Evolutionary conservation across 2,797 vertebrate species (phyloP).

Genomic region (Ctenopoma kingsleyae): DNA sequence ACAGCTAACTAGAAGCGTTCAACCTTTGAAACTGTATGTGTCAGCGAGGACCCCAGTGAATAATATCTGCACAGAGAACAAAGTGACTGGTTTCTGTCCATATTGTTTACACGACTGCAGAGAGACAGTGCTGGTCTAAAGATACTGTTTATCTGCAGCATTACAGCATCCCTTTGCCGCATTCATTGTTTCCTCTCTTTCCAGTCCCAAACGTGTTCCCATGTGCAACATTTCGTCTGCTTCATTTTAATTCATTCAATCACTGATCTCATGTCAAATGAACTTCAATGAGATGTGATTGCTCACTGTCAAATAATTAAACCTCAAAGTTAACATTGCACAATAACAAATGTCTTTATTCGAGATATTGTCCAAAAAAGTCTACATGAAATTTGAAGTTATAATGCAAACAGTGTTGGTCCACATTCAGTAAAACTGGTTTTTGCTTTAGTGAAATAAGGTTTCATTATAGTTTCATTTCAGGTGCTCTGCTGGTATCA

Average conservation of each 20-base stretch:
- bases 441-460: background rate
- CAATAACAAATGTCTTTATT: background rate
- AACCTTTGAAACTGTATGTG: conserved; percentile 34
- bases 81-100: conserved; percentile 47
- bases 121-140: conserved; percentile 23
- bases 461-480: background rate
- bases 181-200: conserved; percentile 6
- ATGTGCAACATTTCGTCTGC: background rate
- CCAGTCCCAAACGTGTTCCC: background rate
- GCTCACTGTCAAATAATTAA: conserved; percentile 2
- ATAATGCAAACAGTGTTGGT: background rate
- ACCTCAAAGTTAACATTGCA: background rate
- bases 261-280: background rate
- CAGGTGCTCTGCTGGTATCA: background rate
- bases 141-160: conserved; percentile 10
- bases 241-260: background rate
- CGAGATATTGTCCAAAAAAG: background rate
- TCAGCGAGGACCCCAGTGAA: conserved; percentile 12
- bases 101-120: conserved; percentile 22
- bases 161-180: conserved; percentile 4
- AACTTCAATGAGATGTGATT: background rate
- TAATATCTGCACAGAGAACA: conserved; percentile 17
- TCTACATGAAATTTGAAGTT: background rate
- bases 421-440: background rate
- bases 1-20: conserved; percentile 42